Evolutionary conservation across 2,113 vertebrate genomes (phyloP), one percentile per base, ranked within the genome.

Genomic region (Zosterops borbonicus): DNA sequence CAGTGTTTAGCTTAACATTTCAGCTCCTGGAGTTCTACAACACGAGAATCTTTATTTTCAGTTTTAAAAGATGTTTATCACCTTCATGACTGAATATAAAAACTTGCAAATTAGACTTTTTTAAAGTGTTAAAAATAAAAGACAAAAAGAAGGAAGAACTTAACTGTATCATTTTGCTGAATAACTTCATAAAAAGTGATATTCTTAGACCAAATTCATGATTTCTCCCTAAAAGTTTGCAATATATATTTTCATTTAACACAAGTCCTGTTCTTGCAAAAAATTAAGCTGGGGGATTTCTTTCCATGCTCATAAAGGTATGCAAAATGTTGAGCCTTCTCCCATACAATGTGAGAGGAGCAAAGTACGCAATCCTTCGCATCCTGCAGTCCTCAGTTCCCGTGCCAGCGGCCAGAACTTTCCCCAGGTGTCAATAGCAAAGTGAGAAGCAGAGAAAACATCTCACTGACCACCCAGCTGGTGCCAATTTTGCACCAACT

Each of bases 341-440:
- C 11, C 65, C 10, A 1, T 31, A 6, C 20, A 29, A 0, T 2
- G 4, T 6, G 0, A 2, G 7, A 3, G 9, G 16, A 79, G 15
- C 1, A 6, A 73, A 78, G 13, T 25, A 64, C 5, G 39, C 39
- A 39, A 39, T 39, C 39, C 39, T 39, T 39, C 12, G 39, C 39
- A 39, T 65, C 37, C 42, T 2, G 0, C 20, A 42, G 17, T 35
- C 39, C 46, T 84, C 65, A 37, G 17, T 24, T 68, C 11, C 47
- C 0, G 0, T 1, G 5, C 31, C 46, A 29, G 14, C 18, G 41
- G 22, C n/a, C 29, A 6, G 6, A 11, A 11, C 3, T 83, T 47
- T 25, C 29, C 29, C 27, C 29, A 56, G 3, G 15, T 5, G 5
- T 8, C 42, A 77, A 3, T 4, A 13, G 42, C 42, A 76, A 82